A percentile compares a stretch with the other conserved stretches of the same genome.
Conservation (phyloP, 2,888 invertebrate species). For the Andrena dorsata region DNA sequence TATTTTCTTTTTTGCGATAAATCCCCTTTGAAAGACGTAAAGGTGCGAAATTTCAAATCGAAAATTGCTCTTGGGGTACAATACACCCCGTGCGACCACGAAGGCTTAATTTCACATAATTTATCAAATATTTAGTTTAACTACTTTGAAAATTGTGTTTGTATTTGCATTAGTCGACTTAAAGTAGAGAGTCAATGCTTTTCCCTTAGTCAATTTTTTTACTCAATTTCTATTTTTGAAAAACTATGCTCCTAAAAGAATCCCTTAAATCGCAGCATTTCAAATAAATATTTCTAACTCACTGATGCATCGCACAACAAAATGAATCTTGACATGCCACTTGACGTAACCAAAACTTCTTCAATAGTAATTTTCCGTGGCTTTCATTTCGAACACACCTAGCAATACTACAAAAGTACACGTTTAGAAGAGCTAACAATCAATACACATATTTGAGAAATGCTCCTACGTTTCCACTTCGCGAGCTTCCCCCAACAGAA, state of each 20-base stretch:
- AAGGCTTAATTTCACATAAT: slow-evolving; percentile 11
- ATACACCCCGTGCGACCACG: too few species aligned
- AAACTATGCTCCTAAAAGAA: background rate
- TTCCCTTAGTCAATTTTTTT: background rate
- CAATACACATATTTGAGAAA: slow-evolving; percentile 7
- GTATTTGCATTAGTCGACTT: background rate
- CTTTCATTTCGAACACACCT: background rate
- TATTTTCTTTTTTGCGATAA: too few species aligned
- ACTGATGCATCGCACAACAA: background rate
- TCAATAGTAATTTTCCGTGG: background rate
- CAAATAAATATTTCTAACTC: slow-evolving; percentile 16
- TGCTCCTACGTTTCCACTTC: background rate
- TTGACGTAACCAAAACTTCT: background rate
- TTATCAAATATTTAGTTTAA: background rate
- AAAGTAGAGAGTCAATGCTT: background rate
- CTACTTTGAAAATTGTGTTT: background rate
- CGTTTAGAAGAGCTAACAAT: background rate
- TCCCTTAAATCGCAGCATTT: background rate
- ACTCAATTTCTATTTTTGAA: background rate
- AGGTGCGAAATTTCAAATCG: too few species aligned
- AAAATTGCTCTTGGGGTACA: too few species aligned
- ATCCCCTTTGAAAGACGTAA: too few species aligned
- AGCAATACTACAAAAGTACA: slow-evolving; percentile 18
- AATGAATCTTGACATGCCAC: background rate
- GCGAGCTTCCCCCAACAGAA: background rate